phyloP scores from a whole-genome alignment of 2,888 invertebrate species.

The Conomelus anceps region DNA sequence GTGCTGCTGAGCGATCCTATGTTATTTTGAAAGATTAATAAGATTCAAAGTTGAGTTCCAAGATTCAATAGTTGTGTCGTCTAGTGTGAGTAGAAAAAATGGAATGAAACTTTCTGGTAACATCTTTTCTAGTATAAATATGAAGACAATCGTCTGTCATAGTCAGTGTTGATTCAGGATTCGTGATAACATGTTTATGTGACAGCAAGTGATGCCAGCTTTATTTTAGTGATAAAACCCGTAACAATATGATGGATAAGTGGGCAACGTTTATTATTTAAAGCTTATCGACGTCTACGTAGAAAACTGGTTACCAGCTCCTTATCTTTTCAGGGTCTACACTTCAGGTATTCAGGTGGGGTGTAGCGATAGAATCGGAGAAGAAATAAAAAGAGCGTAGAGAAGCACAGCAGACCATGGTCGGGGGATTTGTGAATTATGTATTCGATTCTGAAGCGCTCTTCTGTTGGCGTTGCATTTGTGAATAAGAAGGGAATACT shows the following conservation, averaged over 20 bases:
- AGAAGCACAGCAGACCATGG: not conserved
- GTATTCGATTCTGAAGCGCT: not conserved
- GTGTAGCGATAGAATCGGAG: not conserved
- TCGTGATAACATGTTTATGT: too few relatives aligned
- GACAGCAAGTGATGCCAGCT: too few relatives aligned
- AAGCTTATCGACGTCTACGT: not conserved
- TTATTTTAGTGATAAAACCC: too few relatives aligned
- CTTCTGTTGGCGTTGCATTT: not conserved
- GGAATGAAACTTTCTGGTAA: too few relatives aligned
- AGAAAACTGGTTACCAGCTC: not conserved
- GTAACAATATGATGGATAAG: not conserved
- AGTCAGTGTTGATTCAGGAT: too few relatives aligned
- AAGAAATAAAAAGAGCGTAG: not conserved
- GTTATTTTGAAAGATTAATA: too few relatives aligned
- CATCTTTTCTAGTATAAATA: too few relatives aligned
- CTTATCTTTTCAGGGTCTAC: not conserved
- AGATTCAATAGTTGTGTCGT: too few relatives aligned
- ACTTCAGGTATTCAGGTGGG: not conserved
- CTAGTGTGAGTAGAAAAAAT: too few relatives aligned
- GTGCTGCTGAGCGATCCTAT: too few relatives aligned
- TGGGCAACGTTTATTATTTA: not conserved
- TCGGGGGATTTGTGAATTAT: not conserved
- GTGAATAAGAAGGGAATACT: not conserved
- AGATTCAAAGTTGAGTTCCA: too few relatives aligned
- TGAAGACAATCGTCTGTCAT: too few relatives aligned